Base-by-base conservation (phyloP, 2,888 invertebrate genomes). In the Napeogenes sylphis region DNA sequence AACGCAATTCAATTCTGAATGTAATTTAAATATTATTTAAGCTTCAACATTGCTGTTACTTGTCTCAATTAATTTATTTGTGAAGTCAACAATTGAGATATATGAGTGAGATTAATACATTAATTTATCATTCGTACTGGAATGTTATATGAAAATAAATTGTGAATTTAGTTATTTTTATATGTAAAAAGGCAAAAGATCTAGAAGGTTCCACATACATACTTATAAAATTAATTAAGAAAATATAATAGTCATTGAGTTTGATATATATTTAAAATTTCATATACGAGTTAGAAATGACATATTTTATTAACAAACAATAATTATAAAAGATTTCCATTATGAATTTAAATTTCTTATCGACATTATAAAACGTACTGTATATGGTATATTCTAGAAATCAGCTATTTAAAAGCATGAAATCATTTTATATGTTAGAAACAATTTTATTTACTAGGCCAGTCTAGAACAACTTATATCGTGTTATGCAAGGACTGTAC, bases 401-500 rank as follows among this genome's bases (percentile, higher is more conserved):
- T 51, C 21, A n/a, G 51, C 30, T 30, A 51, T 51, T 30, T 51
- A 10, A 51, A 12, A 30, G 12, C 51, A 51, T 51, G 30, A 21
- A 30, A 30, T 10, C 51, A 51, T 51, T 51, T 51, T 51, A 35
- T 35, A 51, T 51, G 51, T 51, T 30, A 30, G 8, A 30, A 51
- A 30, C 30, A 51, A 51, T 51, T 21, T 51, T 58, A 61, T 62
- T 62, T 62, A 62, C 46, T 57, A 62, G 61, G 58, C 53, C 61
- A 68, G 71, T 71, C 70, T 76, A 77, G 74, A 75, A 71, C 75
- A 79, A 78, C 74, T 71, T 74, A 66, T 65, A 74, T 66, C 69
- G 61, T 73, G 77, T 84, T 82, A 81, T 75, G 79, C 80, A 84
- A 83, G 82, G 79, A 76, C 73, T 76, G 75, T 74, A 70, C 71